Evolutionary conservation across 2,797 vertebrate genomes (phyloP), one percentile per base, ranked within the genome.

Genomic region (Falco peregrinus): DNA sequence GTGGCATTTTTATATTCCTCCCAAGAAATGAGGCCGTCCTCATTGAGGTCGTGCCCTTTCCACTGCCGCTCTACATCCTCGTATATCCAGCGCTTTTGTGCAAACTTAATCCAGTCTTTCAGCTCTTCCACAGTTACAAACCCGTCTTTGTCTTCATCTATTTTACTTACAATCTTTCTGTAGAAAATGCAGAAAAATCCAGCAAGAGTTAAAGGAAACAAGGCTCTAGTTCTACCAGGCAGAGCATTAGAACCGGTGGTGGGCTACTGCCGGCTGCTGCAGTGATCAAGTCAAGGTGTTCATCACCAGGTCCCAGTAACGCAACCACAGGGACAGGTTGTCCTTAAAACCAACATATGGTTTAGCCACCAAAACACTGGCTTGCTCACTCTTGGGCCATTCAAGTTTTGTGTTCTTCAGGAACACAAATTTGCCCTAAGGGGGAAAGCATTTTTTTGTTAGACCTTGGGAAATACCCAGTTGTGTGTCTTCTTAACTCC

Each of bases 1-100:
- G 99, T 99, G 98, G 99, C 99, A 70, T 99, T 99, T 98, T 98
- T 99, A 96, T 99, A 99, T 80, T 99, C 99, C 87, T 99, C 99
- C 99, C 99, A 99, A 84, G 99, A 99, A 78, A 99, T 98, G 54
- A 99, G 96, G 12, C 98, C 98, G 47, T 99, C 99, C 87, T 98
- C 98, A 37, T 99, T 99, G 94, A 99, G 99, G 98, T 99, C 99
- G 18, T 99, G 99, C 95, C 99, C 99, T 95, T 99, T 99, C 99
- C 99, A 99, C 98, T 99, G 99, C 21, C 99, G 98, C 91, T 99
- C 99, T 95, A 99, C 99, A 25, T 99, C 99, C 99, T 98, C 99
- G n/a, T 98, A 99, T 96, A 99, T 99, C 99, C 99, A 99, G 94
- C 99, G 99, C 94, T 99, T 99, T 96, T 99, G 99, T 48, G 99